Evolutionary conservation across 2,113 vertebrate species (phyloP), one percentile per base, ranked within the genome.

Genomic region (Nycticorax nycticorax): DNA sequence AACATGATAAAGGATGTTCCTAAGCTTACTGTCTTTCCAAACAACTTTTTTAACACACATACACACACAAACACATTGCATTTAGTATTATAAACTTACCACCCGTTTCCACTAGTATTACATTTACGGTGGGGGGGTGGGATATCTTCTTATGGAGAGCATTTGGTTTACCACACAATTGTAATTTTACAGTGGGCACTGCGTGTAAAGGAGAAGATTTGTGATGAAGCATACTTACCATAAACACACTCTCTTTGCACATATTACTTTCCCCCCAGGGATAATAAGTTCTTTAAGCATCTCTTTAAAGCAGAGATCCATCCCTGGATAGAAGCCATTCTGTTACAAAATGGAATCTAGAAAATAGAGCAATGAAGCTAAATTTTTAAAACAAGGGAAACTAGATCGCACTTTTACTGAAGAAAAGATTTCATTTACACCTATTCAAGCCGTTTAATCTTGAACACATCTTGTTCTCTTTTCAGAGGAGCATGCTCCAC

Each of bases 361-460:
- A 69, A 80, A 79, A 69, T 1, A 67, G 13, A 94, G 60, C 59
- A 95, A 71, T 4, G 3, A 93, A 93, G 57, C 27, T 69, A 55
- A 94, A 37, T 84, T 92, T 90, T 84, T 91, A 89, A 93, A 85
- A 69, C 32, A 89, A 91, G 64, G 50, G 39, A 83, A 91, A 77
- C 43, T 64, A 88, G 64, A 87, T 55, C 92, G 92, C 66, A 91
- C 37, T 95, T 95, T 35, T 56, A 37, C 13, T 43, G 7, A 78
- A 69, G 68, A 77, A 62, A 85, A 55, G 8, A 79, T 47, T 89
- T 80, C 71, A 78, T 93, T 93, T 60, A 88, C 50, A 96, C 77
- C 69, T 92, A 41, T 64, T 89, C 57, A 71, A 71, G 24, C 57
- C 71, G 18, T 72, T 92, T 80, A 60, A 80, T 90, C 87, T 93